Percentiles rank a stretch among this genome's conserved stretches.
Evolutionary conservation across 2,113 vertebrate genomes (phyloP).

Genomic region (Gila orcuttii): DNA sequence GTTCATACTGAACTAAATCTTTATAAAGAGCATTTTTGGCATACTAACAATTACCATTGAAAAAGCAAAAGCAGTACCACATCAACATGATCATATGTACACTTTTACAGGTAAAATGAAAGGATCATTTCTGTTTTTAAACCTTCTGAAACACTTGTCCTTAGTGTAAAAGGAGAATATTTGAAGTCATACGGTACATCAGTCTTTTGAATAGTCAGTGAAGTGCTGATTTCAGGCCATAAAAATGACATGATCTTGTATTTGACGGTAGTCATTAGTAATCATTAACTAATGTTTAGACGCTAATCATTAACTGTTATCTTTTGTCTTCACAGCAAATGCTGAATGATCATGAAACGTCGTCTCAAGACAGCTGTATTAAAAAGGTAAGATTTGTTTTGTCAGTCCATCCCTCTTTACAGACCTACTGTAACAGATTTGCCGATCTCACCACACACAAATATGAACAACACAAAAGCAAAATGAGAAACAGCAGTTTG

Average conservation of each 20-base stretch:
- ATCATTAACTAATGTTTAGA: background rate
- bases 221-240: constrained; percentile 7
- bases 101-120: background rate
- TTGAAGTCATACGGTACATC: too few species aligned
- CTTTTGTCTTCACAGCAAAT: constrained; percentile 76
- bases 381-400: constrained; percentile 85
- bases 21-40: background rate
- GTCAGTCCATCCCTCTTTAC: background rate
- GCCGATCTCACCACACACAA: background rate
- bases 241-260: background rate
- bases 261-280: background rate
- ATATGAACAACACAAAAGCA: background rate
- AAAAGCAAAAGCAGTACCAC: background rate
- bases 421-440: background rate
- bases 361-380: constrained; percentile 85
- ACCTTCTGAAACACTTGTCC: background rate
- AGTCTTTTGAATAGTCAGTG: background rate
- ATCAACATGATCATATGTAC: background rate
- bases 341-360: constrained; percentile 84
- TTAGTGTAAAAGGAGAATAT: too few species aligned
- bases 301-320: constrained; percentile 16
- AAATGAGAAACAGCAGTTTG: background rate
- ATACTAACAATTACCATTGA: background rate
- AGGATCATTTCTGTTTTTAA: background rate
- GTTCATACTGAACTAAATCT: background rate